Evolutionary conservation across 2,888 invertebrate species (phyloP), one percentile per base, ranked within the genome.

Genomic region (Liposcelis brunnea): DNA sequence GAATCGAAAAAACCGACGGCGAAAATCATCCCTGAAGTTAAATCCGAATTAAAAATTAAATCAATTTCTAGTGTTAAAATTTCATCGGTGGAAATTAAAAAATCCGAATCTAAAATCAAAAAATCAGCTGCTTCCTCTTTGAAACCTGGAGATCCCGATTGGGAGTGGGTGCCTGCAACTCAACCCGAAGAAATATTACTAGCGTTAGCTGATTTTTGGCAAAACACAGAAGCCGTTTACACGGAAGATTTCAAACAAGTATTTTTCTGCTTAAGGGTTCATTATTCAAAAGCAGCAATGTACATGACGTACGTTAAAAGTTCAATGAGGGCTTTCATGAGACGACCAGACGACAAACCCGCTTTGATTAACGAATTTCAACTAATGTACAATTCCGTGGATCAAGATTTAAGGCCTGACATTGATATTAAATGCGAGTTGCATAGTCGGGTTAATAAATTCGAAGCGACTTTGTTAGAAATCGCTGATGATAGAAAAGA

Each of bases 351-450:
- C 48, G 54, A 58, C n/a, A 74, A 72, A 56, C 75, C 75, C 55
- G 65, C 67, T 45, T 56, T 70, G 48, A 63, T 77, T 6, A 55
- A 62, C 44, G 56, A 60, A n/a, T 77, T 77, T 55, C 76, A 75
- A 58, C 64, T 59, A 32, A 59, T 65, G 14, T 76, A 71, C 52
- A 77, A 77, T 59, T 61, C 67, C 15, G 67, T 77, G 49, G 71
- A 72, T 51, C 61, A 65, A 47, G 72, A 75, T 53, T 67, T 72
- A 61, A 63, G 75, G 2, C 64, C 67, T 47, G 65, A 74, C 47
- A 59, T 62, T 50, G 66, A 71, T 47, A 61, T 72, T 1, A 77
- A 74, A 57, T 69, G 70, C 47, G 77, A 77, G 59, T 64, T 77
- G 60, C 73, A 75, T 52, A 72, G 71, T 49, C 61, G 69, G 26